Percentiles rank a stretch among this genome's conserved stretches.
Evolutionary conservation across 2,113 vertebrate genomes (phyloP).

Genomic region (Takifugu bimaculatus): DNA sequence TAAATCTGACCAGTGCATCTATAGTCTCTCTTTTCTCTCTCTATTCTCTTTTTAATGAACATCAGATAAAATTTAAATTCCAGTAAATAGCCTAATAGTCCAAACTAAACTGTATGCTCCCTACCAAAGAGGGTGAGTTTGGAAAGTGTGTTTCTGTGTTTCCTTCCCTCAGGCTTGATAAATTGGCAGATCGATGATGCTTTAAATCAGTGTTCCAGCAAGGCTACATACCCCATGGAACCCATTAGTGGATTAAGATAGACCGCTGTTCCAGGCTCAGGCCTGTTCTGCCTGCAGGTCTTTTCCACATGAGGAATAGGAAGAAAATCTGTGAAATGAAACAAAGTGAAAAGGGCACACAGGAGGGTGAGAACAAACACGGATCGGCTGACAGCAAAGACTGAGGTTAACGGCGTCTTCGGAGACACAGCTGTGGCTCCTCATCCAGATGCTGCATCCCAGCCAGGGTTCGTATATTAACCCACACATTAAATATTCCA

Average conservation of each 20-base stretch:
- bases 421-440: constrained; percentile 13
- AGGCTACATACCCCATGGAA: constrained; percentile 59
- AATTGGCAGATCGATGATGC: constrained; percentile 68
- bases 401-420: constrained; percentile 14
- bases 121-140: constrained; percentile 17
- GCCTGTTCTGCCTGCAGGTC: constrained; percentile 48
- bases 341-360: constrained; percentile 49
- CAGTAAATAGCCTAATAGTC: background rate
- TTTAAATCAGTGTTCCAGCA: constrained; percentile 69
- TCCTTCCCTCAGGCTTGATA: constrained; percentile 48
- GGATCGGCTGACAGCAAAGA: constrained; percentile 27
- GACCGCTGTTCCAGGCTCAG: constrained; percentile 49
- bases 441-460: background rate
- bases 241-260: constrained; percentile 69
- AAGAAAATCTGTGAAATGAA: constrained; percentile 42
- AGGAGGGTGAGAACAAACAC: constrained; percentile 31
- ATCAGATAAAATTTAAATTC: background rate
- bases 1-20: background rate
- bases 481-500: constrained; percentile 8
- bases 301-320: constrained; percentile 47
- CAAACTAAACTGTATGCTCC: constrained; percentile 22
- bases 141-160: constrained; percentile 38
- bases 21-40: too few species aligned
- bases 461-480: constrained; percentile 1
- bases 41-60: too few species aligned